phyloP scores from a whole-genome alignment of 2,797 vertebrate genomes.

The Anisognathus igniventris region DNA sequence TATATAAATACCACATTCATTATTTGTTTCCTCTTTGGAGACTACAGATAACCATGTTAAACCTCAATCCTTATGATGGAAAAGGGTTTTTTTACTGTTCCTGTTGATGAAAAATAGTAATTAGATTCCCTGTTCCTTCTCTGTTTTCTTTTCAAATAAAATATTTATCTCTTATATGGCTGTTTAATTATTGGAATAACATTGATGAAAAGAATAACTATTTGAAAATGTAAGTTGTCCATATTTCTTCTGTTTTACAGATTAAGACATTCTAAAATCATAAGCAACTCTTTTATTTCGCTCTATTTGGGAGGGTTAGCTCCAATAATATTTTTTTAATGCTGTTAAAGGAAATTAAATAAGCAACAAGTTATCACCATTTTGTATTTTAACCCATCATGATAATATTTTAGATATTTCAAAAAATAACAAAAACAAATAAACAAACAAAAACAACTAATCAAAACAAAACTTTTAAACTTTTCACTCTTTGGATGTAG shows the following conservation, averaged over 20 bases:
- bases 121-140: background rate
- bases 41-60: background rate
- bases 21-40: background rate
- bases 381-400: background rate
- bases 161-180: background rate
- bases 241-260: background rate
- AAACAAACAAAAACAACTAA: background rate
- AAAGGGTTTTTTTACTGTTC: background rate
- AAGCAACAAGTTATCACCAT: background rate
- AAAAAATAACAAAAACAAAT: background rate
- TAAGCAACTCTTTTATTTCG: background rate
- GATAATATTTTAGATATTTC: background rate
- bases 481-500: background rate
- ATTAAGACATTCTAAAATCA: background rate
- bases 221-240: background rate
- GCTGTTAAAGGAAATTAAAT: background rate
- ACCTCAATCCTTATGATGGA: background rate
- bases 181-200: background rate
- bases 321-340: background rate
- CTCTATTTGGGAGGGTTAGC: background rate
- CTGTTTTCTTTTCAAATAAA: background rate
- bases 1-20: background rate
- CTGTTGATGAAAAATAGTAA: background rate
- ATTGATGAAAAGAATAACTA: background rate
- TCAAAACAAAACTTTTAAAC: background rate